Evolutionary conservation across 2,888 invertebrate genomes (phyloP), one percentile per base, ranked within the genome.

Genomic region (Nasonia oneida): DNA sequence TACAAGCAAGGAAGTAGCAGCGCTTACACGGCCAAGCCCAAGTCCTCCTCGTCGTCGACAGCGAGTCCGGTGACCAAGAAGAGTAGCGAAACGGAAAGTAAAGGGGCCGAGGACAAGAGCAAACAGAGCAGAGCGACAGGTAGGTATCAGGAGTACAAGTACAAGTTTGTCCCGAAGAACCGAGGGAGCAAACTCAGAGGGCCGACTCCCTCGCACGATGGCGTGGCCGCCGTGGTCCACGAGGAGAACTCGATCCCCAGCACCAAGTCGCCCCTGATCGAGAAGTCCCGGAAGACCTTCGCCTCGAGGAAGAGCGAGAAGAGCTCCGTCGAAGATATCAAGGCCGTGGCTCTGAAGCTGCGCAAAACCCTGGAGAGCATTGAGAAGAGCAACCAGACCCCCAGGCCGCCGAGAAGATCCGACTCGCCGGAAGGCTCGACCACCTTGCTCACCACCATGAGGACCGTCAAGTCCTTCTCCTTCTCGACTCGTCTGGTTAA

Each of bases 361-460:
- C 78, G 85, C n/a, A 88, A 88, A 84, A 71, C 73, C 57, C 12
- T 84, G 64, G 79, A 85, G 75, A 74, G 6, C 73, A 70, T 86
- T 86, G 80, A 87, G 6, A 86, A 83, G n/a, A 61, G n/a, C n/a
- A 85, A 47, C 57, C 86, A 86, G 29, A 85, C 75, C 0, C 29
- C 74, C 0, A 83, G 81, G 29, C 80, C 87, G 14, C 23, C 47
- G 3, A 87, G 83, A 88, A 89, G 74, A 84, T 87, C 12, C 79
- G 88, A 83, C 33, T 88, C 77, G 61, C 88, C 29, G 61, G 89
- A 23, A 86, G 89, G 86, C 77, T 86, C 87, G 18, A 87, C 87
- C 8, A 87, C 86, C n/a, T 47, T 86, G 8, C 29, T 87, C 10
- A 87, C 87, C 6, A 88, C 88, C 12, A 84, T 87, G 84, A 37